Percentiles rank a stretch among this genome's conserved stretches.
Conservation (phyloP, 2,113 vertebrate species). For the Myodes glareolus region DNA sequence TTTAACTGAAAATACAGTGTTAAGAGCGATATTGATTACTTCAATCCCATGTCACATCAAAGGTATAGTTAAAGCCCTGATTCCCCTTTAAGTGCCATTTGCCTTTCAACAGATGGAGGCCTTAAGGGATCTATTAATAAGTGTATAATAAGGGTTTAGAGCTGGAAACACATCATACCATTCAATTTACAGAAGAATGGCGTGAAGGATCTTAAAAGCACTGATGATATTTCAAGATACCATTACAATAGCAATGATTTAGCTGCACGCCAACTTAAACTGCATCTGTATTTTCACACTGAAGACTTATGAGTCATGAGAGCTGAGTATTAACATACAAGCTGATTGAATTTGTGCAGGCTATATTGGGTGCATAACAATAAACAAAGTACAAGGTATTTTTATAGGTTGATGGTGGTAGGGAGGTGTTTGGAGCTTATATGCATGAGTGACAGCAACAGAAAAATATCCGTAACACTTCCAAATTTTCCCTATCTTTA, state of each 20-base stretch:
- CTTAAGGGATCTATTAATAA: slow-evolving; percentile 77
- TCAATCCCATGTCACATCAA: slow-evolving; percentile 73
- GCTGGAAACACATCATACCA: slow-evolving; percentile 56
- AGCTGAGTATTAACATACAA: slow-evolving; percentile 50
- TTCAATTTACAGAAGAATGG: slow-evolving; percentile 71
- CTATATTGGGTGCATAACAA: not conserved
- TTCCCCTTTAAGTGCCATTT: slow-evolving; percentile 63
- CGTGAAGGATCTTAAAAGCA: slow-evolving; percentile 67
- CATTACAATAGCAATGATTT: slow-evolving; percentile 76
- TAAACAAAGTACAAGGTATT: not conserved
- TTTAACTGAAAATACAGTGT: slow-evolving; percentile 66
- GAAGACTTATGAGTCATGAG: slow-evolving; percentile 59
- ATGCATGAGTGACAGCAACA: not conserved
- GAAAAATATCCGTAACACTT: not conserved
- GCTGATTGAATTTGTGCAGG: not conserved
- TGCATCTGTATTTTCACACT: slow-evolving; percentile 62
- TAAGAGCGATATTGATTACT: slow-evolving; percentile 80
- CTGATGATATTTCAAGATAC: slow-evolving; percentile 65
- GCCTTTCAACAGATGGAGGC: slow-evolving; percentile 65
- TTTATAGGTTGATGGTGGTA: not conserved
- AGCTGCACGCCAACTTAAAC: slow-evolving; percentile 47
- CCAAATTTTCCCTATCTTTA: not conserved
- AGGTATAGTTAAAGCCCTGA: slow-evolving; percentile 68
- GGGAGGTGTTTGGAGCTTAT: not conserved
- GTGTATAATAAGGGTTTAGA: slow-evolving; percentile 74